Conservation (phyloP, 1,140 invertebrate species). For the Stegodyphus dumicola region DNA sequence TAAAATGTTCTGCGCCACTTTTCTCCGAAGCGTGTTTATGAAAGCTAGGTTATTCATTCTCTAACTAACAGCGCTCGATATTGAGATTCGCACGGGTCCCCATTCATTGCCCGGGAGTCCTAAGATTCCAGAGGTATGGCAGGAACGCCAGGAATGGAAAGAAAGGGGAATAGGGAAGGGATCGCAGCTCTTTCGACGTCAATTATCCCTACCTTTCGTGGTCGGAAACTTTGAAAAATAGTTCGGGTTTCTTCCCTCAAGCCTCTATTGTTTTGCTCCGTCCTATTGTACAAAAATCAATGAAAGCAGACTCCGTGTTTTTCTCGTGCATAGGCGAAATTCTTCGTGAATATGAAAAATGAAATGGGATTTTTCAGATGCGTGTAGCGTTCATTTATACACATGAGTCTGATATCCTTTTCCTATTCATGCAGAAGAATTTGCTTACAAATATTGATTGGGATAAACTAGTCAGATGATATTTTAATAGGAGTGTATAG, state of each 20-base stretch:
- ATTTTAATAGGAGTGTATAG: too few species aligned
- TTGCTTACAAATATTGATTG: too few species aligned
- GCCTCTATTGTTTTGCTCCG: too few species aligned
- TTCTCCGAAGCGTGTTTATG: neutral
- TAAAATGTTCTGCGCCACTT: neutral
- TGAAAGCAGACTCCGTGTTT: too few species aligned
- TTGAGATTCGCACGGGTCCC: neutral
- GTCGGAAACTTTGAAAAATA: constrained; percentile 10
- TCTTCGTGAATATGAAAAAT: too few species aligned
- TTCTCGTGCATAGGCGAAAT: too few species aligned
- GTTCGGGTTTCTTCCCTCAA: neutral
- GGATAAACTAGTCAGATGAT: too few species aligned
- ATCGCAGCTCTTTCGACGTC: constrained; percentile 4
- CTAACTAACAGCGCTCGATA: constrained; percentile 23
- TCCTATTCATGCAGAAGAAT: too few species aligned
- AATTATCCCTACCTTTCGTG: constrained; percentile 8
- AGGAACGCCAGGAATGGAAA: neutral
- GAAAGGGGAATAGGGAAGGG: neutral
- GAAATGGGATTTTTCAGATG: too few species aligned
- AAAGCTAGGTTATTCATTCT: constrained; percentile 8
- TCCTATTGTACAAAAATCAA: too few species aligned
- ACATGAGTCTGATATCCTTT: too few species aligned
- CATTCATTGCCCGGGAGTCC: constrained; percentile 1
- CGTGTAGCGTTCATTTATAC: too few species aligned
- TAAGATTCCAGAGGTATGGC: constrained; percentile 16